Percentiles rank a stretch among this genome's conserved stretches.
Evolutionary conservation across 2,797 vertebrate genomes (phyloP).

Genomic region (Halcyon badia): DNA sequence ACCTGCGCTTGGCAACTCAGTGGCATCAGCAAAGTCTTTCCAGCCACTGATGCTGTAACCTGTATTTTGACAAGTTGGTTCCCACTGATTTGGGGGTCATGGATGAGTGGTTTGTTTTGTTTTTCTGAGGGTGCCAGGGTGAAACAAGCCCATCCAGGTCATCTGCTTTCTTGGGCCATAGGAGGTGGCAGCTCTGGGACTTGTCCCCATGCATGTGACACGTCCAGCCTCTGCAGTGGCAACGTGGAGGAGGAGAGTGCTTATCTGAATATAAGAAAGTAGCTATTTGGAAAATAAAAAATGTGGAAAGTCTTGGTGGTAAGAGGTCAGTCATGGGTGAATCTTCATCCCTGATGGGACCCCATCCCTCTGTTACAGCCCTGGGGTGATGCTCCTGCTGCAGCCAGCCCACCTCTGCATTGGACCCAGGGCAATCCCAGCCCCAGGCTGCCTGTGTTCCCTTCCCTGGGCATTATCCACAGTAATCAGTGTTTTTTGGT

Average conservation of each 20-base stretch:
- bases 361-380: not conserved
- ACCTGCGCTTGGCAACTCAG: fast-evolving
- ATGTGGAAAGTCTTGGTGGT: not conserved
- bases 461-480: fast-evolving
- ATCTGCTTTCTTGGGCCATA: fast-evolving
- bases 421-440: fast-evolving
- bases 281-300: not conserved
- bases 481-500: not conserved
- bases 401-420: not conserved
- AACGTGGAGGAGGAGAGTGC: fast-evolving
- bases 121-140: not conserved
- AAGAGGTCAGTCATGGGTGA: not conserved
- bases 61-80: fast-evolving
- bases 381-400: not conserved
- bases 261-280: fast-evolving
- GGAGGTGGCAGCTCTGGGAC: not conserved
- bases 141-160: not conserved
- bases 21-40: fast-evolving
- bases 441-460: not conserved
- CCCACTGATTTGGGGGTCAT: not conserved
- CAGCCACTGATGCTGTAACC: not conserved
- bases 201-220: not conserved
- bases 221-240: fast-evolving
- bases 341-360: not conserved
- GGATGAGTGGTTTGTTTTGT: not conserved